These are phyloP conservation scores for Amphipyra berbera DNA, from an alignment of 2,888 invertebrate genomes.

Conservation along the genomic window DNA sequence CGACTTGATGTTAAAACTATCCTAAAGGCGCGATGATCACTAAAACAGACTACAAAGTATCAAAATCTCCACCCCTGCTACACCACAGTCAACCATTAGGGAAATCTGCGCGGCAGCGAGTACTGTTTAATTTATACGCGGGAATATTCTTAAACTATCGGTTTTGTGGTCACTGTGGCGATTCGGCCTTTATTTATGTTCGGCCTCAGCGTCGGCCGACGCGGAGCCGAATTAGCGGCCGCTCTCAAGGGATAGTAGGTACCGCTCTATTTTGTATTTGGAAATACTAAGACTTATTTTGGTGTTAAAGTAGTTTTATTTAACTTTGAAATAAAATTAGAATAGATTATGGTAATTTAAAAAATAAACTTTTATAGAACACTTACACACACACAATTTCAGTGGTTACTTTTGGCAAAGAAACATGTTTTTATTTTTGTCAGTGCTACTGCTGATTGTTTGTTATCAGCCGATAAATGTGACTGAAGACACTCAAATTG, in stretches of 20 bases:
- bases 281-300: slow-evolving; percentile 41
- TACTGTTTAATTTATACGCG: slow-evolving; percentile 87
- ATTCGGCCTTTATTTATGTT: slow-evolving; percentile 83
- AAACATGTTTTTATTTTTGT: too few species aligned
- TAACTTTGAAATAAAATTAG: slow-evolving; percentile 12
- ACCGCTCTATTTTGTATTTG: slow-evolving; percentile 56
- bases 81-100: slow-evolving; percentile 85
- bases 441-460: too few species aligned
- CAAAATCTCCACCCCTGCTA: slow-evolving; percentile 59
- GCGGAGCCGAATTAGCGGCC: slow-evolving; percentile 69
- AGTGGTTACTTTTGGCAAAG: too few species aligned
- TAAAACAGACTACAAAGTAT: slow-evolving; percentile 58
- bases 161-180: slow-evolving; percentile 84
- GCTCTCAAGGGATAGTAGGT: slow-evolving; percentile 59
- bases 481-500: too few species aligned
- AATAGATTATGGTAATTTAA: too few species aligned
- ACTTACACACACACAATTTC: too few species aligned
- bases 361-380: too few species aligned
- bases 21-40: not conserved
- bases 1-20: too few species aligned
- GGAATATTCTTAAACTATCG: slow-evolving; percentile 90
- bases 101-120: slow-evolving; percentile 86
- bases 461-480: too few species aligned
- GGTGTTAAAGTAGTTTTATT: slow-evolving; percentile 14
- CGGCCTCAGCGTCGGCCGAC: slow-evolving; percentile 61